Evolutionary conservation across 2,888 invertebrate genomes (phyloP).

Genomic region (Campoplex capitator): DNA sequence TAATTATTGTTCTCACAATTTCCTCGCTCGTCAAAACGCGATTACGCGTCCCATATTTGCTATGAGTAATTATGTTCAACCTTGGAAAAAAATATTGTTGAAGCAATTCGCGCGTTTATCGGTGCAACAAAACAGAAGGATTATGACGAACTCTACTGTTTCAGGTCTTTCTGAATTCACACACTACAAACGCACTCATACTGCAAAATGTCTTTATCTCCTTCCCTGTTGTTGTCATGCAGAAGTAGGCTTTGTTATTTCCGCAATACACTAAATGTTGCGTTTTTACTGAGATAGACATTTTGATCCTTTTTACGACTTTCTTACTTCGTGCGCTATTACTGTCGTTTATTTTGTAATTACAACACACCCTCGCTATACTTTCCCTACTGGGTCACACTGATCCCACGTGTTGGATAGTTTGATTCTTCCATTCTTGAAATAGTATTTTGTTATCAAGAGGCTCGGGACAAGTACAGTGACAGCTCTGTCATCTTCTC

Average conservation of each 20-base stretch:
- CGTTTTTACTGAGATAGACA: background rate
- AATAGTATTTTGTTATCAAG: no score
- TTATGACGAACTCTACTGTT: background rate
- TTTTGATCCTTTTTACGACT: background rate
- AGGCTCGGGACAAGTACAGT: no score
- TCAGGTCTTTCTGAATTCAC: constrained; percentile 19
- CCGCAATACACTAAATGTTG: background rate
- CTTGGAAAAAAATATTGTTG: constrained; percentile 16
- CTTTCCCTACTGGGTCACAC: background rate
- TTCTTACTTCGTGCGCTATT: background rate
- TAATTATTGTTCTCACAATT: background rate
- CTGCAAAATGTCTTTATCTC: constrained; percentile 9
- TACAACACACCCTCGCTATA: background rate
- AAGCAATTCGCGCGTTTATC: constrained; percentile 4
- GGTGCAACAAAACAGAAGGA: background rate
- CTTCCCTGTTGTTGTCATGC: background rate
- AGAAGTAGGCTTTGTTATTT: background rate
- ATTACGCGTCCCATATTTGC: background rate
- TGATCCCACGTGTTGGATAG: no score
- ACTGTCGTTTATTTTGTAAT: background rate
- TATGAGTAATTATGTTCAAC: background rate
- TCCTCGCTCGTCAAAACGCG: background rate
- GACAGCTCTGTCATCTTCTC: no score
- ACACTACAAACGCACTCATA: background rate
- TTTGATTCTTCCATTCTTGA: no score